A percentile compares a stretch with the other conserved stretches of the same genome.
Evolutionary conservation across 2,888 invertebrate species (phyloP).

Genomic region (Apamea monoglypha): DNA sequence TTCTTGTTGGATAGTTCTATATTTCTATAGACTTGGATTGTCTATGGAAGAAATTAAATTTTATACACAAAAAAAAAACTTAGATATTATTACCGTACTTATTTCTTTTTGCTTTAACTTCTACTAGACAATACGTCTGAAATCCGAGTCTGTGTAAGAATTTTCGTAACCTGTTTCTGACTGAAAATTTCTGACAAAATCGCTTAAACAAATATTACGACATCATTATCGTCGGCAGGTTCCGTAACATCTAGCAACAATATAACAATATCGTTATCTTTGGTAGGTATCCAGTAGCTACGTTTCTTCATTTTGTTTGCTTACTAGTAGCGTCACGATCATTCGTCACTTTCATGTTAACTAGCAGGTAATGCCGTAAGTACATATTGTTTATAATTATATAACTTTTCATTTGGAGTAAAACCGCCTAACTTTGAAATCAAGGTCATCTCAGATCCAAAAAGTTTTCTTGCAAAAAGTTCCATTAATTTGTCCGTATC

Average conservation of each 20-base stretch:
- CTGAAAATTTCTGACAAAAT: neutral
- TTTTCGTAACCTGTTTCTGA: neutral
- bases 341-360: constrained; percentile 34
- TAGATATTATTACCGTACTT: no score
- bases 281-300: neutral
- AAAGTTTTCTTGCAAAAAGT: neutral
- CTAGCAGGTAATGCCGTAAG: constrained; percentile 3
- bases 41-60: no score
- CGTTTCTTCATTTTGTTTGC: constrained; percentile 16
- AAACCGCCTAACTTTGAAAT: neutral
- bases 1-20: neutral
- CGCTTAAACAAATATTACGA: neutral
- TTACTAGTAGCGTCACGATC: neutral
- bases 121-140: neutral
- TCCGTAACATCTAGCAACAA: no score
- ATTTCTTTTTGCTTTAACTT: no score
- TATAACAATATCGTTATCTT: neutral
- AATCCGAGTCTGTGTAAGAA: neutral
- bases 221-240: neutral
- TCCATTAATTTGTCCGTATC: neutral
- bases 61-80: no score
- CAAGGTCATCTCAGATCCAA: neutral
- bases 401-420: constrained; percentile 23
- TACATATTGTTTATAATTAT: constrained; percentile 43
- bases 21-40: neutral